Evolutionary conservation across 2,113 vertebrate genomes (phyloP).

Genomic region (Bettongia penicillata): DNA sequence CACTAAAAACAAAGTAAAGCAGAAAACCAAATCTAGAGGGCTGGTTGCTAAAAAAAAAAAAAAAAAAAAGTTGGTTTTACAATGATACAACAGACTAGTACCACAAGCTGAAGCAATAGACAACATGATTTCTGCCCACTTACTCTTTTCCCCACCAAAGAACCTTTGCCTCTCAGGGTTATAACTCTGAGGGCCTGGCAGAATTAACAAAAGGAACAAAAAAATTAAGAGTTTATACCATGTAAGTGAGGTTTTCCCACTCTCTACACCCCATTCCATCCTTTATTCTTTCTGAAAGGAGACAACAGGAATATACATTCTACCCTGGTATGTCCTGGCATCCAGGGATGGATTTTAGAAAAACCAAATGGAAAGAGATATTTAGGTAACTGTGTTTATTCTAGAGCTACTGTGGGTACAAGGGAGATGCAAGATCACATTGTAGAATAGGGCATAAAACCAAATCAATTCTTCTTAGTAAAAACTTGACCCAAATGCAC

Average conservation of each 20-base stretch:
- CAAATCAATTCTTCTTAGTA: conserved; percentile 15
- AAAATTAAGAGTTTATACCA: neutral
- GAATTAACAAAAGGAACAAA: neutral
- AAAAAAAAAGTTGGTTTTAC: neutral
- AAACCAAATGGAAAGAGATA: neutral
- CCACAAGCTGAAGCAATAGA: neutral
- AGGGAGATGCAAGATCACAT: neutral
- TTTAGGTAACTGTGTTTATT: neutral
- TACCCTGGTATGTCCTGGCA: neutral
- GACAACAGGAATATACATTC: neutral
- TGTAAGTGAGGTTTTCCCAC: neutral
- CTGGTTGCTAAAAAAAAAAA: neutral
- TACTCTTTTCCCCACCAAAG: neutral
- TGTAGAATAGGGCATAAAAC: neutral
- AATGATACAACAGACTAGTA: neutral
- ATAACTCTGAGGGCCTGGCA: neutral
- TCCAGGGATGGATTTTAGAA: neutral
- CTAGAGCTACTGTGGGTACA: neutral
- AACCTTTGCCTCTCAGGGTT: neutral
- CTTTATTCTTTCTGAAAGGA: neutral
- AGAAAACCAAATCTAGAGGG: conserved; percentile 2
- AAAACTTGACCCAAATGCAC: neutral
- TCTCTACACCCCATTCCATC: neutral
- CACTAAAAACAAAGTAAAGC: conserved; percentile 2
- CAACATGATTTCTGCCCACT: neutral